These are phyloP conservation scores for Lepus americanus DNA, from an alignment of 2,113 vertebrate species.

Conservation along the genomic window DNA sequence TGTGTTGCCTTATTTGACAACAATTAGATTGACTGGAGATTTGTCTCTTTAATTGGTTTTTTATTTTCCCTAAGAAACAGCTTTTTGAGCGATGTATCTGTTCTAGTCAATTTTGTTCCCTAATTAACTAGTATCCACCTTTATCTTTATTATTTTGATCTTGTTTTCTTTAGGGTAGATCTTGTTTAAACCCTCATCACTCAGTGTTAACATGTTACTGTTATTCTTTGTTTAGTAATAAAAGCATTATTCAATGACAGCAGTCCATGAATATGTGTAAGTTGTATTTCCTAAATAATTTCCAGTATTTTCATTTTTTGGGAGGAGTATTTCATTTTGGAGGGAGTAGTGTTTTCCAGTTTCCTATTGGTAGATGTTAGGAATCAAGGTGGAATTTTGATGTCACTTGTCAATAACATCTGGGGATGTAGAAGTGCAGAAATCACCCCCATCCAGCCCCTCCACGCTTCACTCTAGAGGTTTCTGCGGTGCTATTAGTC, in stretches of 20 bases:
- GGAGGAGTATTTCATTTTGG: neutral
- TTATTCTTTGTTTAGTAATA: conserved; percentile 18
- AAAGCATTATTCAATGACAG: conserved; percentile 21
- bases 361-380: neutral
- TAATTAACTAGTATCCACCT: neutral
- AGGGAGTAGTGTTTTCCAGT: neutral
- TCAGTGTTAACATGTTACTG: neutral
- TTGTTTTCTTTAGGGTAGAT: neutral
- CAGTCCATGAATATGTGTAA: neutral
- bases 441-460: neutral
- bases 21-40: conserved; percentile 45
- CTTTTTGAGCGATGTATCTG: neutral
- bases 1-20: neutral
- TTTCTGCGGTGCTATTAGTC: neutral
- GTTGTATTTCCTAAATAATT: conserved; percentile 18
- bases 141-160: conserved; percentile 27
- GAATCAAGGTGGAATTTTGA: neutral
- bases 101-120: neutral
- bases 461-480: neutral
- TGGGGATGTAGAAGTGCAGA: neutral
- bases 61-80: conserved; percentile 37
- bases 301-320: neutral
- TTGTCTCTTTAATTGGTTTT: neutral
- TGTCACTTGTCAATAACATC: neutral
- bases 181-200: conserved; percentile 37